Base-by-base conservation (phyloP, 2,113 vertebrate genomes). In the Alexandromys fortis region DNA sequence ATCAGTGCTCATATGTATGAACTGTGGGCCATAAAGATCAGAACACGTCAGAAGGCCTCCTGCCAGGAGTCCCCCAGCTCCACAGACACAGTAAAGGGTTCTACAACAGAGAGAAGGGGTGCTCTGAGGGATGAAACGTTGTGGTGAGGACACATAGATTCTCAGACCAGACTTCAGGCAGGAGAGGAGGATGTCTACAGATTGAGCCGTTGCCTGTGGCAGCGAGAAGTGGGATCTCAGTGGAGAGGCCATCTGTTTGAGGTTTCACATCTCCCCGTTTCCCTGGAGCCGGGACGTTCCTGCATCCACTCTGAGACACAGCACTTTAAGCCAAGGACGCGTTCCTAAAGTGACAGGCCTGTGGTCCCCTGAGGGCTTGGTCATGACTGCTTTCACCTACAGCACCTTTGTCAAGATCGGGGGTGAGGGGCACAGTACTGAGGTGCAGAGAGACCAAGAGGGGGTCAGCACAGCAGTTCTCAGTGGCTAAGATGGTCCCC, bases 281-380 rank as follows among this genome's bases (percentile, higher is more conserved):
- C 58, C 72, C 78, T 70, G n/a, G 55, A 92, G 92, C 90, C 33
- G 21, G 92, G 38, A 93, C 55, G 8, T 21, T 79, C 87, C 65
- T 67, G 7, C 26, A 55, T n/a, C 61, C 61, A 89, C 58, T 77
- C 38, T 63, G 67, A 24, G n/a, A 21, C n/a, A 10, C 33, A 35
- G n/a, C 26, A 28, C 63, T 58, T n/a, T 1, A 28, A 67, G 38
- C 86, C 77, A 52, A 85, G 33, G 92, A 65, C 82, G 24, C 6
- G 1, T 52, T 85, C 17, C 42, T 28, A 5, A 16, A 17, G 65
- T 42, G 77, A 75, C 16, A 11, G 21, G 81, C 17, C 58, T 3
- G 0, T 0, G 13, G 4, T 13, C 82, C 24, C 76, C 35, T 0
- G 0, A 72, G 33, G 33, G n/a, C 55, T 33, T 0, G 0, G n/a